phyloP scores from a whole-genome alignment of 2,797 vertebrate genomes.

The Anableps anableps region DNA sequence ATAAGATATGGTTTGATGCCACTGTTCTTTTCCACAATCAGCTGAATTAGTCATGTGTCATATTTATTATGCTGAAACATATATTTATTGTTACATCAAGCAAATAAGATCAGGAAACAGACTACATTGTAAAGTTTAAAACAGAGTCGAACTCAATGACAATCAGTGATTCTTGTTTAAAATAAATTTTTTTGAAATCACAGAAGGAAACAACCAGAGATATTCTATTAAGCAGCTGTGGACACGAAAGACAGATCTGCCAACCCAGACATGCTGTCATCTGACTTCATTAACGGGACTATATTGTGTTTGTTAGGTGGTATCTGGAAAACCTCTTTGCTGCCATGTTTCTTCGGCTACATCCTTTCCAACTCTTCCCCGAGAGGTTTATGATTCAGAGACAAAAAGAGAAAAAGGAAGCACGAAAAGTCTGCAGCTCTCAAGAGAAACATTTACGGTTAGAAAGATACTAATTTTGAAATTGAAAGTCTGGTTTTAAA shows the following conservation, averaged over 20 bases:
- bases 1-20: conserved; percentile 49
- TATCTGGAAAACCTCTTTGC: conserved; percentile 67
- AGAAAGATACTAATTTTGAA: conserved; percentile 72
- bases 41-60: conserved; percentile 31
- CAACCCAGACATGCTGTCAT: conserved; percentile 70
- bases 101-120: conserved; percentile 55
- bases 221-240: conserved; percentile 51
- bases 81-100: conserved; percentile 30
- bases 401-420: conserved; percentile 79
- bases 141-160: conserved; percentile 45
- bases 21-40: conserved; percentile 55
- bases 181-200: conserved; percentile 45
- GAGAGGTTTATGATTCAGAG: conserved; percentile 75
- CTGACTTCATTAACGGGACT: conserved; percentile 52
- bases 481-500: conserved; percentile 78
- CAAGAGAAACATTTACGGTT: conserved; percentile 73
- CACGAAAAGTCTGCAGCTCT: conserved; percentile 59
- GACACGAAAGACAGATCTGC: conserved; percentile 61
- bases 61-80: conserved; percentile 26
- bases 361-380: conserved; percentile 63
- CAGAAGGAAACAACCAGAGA: conserved; percentile 55
- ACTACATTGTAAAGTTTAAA: conserved; percentile 46
- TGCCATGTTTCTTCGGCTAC: conserved; percentile 51
- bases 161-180: conserved; percentile 42
- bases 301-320: conserved; percentile 40